Evolutionary conservation across 2,113 vertebrate species (phyloP).

Genomic region (Mesocricetus auratus): DNA sequence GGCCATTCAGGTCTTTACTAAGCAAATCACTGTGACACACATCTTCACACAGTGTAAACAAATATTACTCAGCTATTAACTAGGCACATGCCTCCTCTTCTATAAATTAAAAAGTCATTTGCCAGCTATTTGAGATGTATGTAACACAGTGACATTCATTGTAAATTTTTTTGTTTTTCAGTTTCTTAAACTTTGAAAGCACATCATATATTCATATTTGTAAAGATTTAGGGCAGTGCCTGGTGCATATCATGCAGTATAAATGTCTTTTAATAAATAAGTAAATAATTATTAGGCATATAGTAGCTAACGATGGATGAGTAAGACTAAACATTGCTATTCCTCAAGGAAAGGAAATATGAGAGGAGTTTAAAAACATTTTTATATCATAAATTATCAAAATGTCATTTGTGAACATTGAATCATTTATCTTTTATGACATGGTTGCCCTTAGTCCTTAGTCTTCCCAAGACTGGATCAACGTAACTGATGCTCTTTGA

Average conservation of each 20-base stretch:
- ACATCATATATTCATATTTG: not conserved
- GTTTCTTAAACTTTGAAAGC: not conserved
- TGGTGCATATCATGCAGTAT: not conserved
- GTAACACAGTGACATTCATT: not conserved
- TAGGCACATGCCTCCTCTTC: slow-evolving; percentile 7
- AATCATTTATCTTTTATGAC: slow-evolving; percentile 28
- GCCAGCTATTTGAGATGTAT: not conserved
- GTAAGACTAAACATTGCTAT: not conserved
- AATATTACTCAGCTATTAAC: not conserved
- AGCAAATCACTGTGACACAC: not conserved
- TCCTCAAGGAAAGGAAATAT: not conserved
- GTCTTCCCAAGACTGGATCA: slow-evolving; percentile 25
- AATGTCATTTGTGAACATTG: slow-evolving; percentile 30
- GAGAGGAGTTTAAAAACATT: not conserved
- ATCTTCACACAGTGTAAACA: not conserved
- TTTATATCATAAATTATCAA: slow-evolving; percentile 16
- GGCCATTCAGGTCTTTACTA: not conserved
- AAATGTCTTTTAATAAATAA: not conserved
- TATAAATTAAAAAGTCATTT: slow-evolving; percentile 5
- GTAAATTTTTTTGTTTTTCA: not conserved
- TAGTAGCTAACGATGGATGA: not conserved
- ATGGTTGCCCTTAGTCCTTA: not conserved
- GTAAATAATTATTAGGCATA: not conserved
- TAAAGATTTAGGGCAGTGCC: not conserved
- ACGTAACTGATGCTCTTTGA: slow-evolving; percentile 5